Evolutionary conservation across 2,113 vertebrate species (phyloP), one percentile per base, ranked within the genome.

Genomic region (Planiliza haematocheilus): DNA sequence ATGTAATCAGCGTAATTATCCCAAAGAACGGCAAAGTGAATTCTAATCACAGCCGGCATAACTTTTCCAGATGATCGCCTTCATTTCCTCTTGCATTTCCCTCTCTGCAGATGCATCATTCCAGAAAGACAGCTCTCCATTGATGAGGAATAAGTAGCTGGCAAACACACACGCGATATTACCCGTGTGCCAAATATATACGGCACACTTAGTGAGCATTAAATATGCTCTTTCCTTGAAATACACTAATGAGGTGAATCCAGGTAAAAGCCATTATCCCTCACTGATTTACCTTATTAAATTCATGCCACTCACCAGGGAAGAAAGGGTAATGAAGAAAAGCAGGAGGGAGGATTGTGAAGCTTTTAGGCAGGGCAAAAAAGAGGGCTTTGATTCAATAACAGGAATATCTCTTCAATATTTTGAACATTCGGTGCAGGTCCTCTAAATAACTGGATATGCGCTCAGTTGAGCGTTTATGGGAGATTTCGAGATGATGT

Each of bases 1-100:
- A 50, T 64, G 81, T 43, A 86, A 89, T 81, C 84, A 84, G 69
- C 3, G 43, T 86, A 79, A 85, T 84, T 80, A 82, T 82, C 38
- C 60, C 3, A 2, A 62, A 85, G 67, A 79, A 73, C 24, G 42
- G 61, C 65, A 70, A 57, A 87, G 53, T 56, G 53, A 80, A 72
- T 76, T 42, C 20, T 73, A 76, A 83, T 83, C 61, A 79, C 50
- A 20, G 61, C 10, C 74, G 42, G 78, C 51, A 50, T 71, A 69
- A 64, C 58, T 72, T 69, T 86, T 84, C 74, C 80, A 85, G 37
- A 63, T 49, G 74, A 88, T 82, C 77, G 18, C 71, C 50, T 74
- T 74, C 36, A 65, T 68, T 53, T 82, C 55, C 81, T 56, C 8
- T n/a, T 55, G 69, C 16, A 62, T 76, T 42, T 70, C 57, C 41